Conservation (phyloP, 2,113 vertebrate genomes). For the Odontesthes bonariensis region DNA sequence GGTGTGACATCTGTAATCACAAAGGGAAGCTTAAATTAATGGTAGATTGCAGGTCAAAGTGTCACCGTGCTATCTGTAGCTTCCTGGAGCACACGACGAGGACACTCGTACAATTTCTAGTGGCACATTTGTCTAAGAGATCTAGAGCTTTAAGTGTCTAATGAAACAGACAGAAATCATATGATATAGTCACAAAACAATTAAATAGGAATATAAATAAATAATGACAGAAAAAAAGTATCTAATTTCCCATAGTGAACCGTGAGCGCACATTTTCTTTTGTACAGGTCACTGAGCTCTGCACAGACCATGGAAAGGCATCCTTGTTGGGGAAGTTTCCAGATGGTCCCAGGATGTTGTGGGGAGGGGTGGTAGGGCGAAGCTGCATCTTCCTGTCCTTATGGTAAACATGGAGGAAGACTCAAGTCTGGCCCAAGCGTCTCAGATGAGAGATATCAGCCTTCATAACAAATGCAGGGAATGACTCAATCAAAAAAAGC, state of each 20-base stretch:
- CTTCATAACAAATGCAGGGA: constrained; percentile 73
- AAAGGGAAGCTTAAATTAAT: constrained; percentile 69
- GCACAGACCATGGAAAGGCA: constrained; percentile 42
- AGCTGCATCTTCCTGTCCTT: constrained; percentile 77
- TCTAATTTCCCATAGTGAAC: too few relatives aligned
- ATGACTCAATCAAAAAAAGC: constrained; percentile 75
- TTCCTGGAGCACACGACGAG: constrained; percentile 64
- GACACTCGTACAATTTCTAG: neutral
- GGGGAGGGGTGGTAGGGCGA: constrained; percentile 70
- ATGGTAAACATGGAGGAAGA: constrained; percentile 73
- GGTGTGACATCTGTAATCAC: constrained; percentile 67
- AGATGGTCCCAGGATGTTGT: constrained; percentile 78
- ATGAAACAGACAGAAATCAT: too few relatives aligned
- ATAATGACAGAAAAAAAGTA: too few relatives aligned
- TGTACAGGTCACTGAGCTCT: constrained; percentile 54
- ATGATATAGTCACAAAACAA: too few relatives aligned
- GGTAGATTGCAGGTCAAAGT: constrained; percentile 61
- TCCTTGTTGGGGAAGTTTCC: constrained; percentile 56
- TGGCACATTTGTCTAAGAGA: neutral
- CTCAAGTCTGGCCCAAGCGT: constrained; percentile 53
- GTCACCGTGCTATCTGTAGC: constrained; percentile 49
- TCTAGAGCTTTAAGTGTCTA: neutral
- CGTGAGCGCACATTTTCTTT: neutral
- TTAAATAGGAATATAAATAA: too few relatives aligned
- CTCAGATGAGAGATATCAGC: constrained; percentile 74